phyloP scores from a whole-genome alignment of 1,140 invertebrate genomes.

The Condylostylus longicornis region DNA sequence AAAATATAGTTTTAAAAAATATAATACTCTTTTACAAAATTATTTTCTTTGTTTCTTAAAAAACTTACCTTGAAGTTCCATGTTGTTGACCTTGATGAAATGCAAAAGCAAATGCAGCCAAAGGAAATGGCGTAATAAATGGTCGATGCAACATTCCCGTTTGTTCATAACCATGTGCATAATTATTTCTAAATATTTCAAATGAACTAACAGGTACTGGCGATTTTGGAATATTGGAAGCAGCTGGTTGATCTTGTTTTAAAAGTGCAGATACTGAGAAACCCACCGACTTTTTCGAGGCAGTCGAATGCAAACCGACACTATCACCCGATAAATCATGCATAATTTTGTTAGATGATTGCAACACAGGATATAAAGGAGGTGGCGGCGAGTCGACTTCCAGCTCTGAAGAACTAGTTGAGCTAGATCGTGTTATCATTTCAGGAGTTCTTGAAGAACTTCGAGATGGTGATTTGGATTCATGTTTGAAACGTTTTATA shows the following conservation, averaged over 20 bases:
- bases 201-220: constrained; percentile 34
- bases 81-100: constrained; percentile 30
- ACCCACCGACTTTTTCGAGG: constrained; percentile 52
- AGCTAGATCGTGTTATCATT: constrained; percentile 36
- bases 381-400: constrained; percentile 53
- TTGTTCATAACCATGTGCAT: constrained; percentile 18
- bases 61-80: constrained; percentile 12
- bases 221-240: constrained; percentile 32
- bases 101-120: constrained; percentile 29
- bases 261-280: constrained; percentile 64
- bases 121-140: constrained; percentile 28
- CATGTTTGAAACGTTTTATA: constrained; percentile 17
- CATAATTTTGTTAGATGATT: constrained; percentile 26
- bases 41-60: neutral
- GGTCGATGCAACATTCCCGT: constrained; percentile 26
- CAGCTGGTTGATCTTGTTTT: constrained; percentile 54
- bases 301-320: constrained; percentile 13
- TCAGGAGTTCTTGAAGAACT: constrained; percentile 35
- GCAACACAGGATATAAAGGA: constrained; percentile 29
- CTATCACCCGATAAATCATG: constrained; percentile 21
- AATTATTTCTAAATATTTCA: constrained; percentile 28
- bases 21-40: neutral
- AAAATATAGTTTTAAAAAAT: neutral
- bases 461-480: constrained; percentile 35
- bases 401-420: constrained; percentile 49